These are phyloP conservation scores for Charina bottae DNA, from an alignment of 2,113 vertebrate species.

Conservation along the genomic window DNA sequence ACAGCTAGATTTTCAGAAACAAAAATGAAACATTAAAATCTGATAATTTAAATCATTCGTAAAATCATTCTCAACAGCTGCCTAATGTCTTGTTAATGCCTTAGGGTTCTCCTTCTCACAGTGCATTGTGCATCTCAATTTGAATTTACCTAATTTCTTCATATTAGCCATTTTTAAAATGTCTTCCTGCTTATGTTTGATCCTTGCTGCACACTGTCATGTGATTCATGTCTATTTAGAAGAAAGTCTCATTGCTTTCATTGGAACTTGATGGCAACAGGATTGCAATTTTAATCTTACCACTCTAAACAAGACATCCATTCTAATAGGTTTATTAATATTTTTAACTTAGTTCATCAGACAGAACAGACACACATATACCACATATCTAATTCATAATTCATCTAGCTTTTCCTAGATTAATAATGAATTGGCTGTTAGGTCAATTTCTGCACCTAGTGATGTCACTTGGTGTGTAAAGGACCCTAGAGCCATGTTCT, in stretches of 20 bases:
- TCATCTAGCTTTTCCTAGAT: neutral
- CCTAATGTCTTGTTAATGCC: neutral
- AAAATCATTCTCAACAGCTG: neutral
- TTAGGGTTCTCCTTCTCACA: neutral
- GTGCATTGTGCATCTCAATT: neutral
- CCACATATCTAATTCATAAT: neutral
- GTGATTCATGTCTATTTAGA: neutral
- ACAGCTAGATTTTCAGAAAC: neutral
- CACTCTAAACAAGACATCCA: neutral
- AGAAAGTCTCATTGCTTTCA: too few species aligned
- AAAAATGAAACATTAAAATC: constrained; percentile 9
- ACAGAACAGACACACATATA: neutral
- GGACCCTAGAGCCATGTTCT: neutral
- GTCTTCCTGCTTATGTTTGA: neutral
- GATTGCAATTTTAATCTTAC: neutral
- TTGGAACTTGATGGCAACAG: neutral
- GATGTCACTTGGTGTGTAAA: neutral
- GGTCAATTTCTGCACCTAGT: neutral
- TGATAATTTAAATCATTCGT: neutral
- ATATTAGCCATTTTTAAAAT: neutral
- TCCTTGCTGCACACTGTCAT: neutral
- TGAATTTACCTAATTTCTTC: neutral
- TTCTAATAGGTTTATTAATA: neutral
- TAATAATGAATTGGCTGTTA: neutral
- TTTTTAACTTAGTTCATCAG: neutral